Evolutionary conservation across 2,113 vertebrate species (phyloP).

Genomic region (Tachysurus fulvidraco): DNA sequence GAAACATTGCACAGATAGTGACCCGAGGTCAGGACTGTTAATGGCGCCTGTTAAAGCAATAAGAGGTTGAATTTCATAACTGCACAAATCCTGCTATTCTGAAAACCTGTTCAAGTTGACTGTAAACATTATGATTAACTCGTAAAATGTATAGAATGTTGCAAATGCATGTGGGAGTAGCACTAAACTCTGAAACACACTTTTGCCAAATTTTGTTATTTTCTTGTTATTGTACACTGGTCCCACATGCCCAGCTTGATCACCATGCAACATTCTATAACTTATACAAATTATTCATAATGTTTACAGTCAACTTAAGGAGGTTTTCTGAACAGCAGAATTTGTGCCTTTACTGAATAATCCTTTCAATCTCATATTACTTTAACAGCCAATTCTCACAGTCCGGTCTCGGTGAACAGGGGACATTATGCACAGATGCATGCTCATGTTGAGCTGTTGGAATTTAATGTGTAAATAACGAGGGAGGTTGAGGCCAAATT

Average conservation of each 20-base stretch:
- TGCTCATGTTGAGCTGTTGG: slow-evolving; percentile 33
- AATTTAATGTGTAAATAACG: slow-evolving; percentile 39
- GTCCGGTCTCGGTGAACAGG: background rate
- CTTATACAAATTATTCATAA: background rate
- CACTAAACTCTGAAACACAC: background rate
- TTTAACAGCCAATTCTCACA: background rate
- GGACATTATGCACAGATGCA: slow-evolving; percentile 20
- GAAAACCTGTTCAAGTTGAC: too few species aligned
- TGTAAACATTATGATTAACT: too few species aligned
- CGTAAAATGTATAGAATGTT: too few species aligned
- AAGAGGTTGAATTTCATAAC: too few species aligned
- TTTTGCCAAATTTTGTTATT: background rate
- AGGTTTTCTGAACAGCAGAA: background rate
- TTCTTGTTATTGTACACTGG: background rate
- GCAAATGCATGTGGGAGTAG: too few species aligned
- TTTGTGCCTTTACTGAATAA: background rate
- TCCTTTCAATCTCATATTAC: background rate
- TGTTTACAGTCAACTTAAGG: background rate
- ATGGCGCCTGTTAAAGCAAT: too few species aligned
- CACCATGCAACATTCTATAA: background rate
- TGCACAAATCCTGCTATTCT: too few species aligned
- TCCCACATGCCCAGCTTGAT: background rate
- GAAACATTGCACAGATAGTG: background rate
- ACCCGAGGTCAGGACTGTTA: background rate
- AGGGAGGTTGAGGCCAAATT: slow-evolving; percentile 26